Base-by-base conservation (phyloP, 1,140 invertebrate species). In the Drosophila subobscura region DNA sequence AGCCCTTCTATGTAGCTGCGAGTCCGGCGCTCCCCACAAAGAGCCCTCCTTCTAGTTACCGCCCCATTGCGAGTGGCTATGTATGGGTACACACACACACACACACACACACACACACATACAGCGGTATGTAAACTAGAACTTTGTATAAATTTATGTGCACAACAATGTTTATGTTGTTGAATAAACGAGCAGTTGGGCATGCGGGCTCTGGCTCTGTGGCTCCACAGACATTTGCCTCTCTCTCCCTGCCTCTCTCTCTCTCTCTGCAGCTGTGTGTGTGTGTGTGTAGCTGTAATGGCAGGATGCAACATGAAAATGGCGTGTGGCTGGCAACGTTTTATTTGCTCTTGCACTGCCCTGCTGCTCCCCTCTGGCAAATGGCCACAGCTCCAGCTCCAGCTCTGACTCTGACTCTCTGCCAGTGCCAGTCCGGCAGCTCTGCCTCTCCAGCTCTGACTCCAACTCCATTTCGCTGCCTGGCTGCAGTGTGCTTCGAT, bases 61-160 rank as follows among this genome's bases (percentile, higher is more conserved):
- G 33, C 10, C 33, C 16, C 16, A 20, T 20, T 37, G 33, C 1
- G 10, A 4, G 33, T 10, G 25, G 25, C 16, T 20, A 20, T 20
- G 16, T 20, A 20, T 27, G 25, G 33, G 10, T 4, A 12, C 4
- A 10, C 10, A 37, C 10, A 37, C 10, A 20, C 16, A 20, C 16
- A 20, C 16, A 20, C 16, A 20, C 16, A 20, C 16, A 10, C 4
- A 12, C 4, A 10, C 10, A 37, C 10, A 37, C 10, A 20, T 20
- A 1, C 16, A 20, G 16, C 52, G 61, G 81, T 80, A 80, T 84
- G 77, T 70, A 85, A 85, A 86, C 80, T 85, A 85, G 80, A 86
- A 85, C 80, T 85, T 85, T 86, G 80, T 85, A 85, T 85, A 85
- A 86, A 85, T 85, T 85, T 85, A 85, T 85, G 80, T 86, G 80